Evolutionary conservation across 2,797 vertebrate species (phyloP).

Genomic region (Danionella dracula): DNA sequence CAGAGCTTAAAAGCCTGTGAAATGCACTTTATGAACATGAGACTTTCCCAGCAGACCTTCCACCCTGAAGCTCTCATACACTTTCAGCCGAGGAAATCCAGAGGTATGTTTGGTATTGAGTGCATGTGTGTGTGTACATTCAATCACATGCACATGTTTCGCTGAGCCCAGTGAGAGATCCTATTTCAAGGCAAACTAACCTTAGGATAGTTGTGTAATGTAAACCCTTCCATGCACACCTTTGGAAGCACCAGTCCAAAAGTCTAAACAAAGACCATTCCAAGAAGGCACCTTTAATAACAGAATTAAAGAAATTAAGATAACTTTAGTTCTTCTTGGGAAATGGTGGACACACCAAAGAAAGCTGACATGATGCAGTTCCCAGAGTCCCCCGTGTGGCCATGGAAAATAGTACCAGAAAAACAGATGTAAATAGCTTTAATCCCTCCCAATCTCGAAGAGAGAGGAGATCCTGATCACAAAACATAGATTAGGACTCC

Average conservation of each 20-base stretch:
- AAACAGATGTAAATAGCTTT: neutral
- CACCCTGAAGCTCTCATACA: slow-evolving; percentile 3
- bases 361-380: neutral
- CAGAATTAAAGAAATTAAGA: too few species aligned
- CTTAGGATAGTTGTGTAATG: neutral
- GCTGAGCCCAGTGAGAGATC: neutral
- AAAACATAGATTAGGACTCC: slow-evolving; percentile 13
- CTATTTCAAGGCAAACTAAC: neutral
- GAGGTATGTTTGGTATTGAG: neutral
- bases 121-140: neutral
- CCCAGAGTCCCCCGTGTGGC: neutral
- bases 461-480: neutral
- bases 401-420: neutral
- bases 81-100: slow-evolving; percentile 8
- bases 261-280: neutral
- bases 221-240: neutral
- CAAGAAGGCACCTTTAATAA: neutral
- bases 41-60: slow-evolving; percentile 7
- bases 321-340: neutral
- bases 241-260: neutral
- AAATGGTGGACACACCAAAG: neutral
- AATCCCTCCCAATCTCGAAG: neutral
- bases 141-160: neutral
- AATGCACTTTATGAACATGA: neutral
- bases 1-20: neutral